Base-by-base conservation (phyloP, 2,888 invertebrate species). In the Scaeva pyrastri region DNA sequence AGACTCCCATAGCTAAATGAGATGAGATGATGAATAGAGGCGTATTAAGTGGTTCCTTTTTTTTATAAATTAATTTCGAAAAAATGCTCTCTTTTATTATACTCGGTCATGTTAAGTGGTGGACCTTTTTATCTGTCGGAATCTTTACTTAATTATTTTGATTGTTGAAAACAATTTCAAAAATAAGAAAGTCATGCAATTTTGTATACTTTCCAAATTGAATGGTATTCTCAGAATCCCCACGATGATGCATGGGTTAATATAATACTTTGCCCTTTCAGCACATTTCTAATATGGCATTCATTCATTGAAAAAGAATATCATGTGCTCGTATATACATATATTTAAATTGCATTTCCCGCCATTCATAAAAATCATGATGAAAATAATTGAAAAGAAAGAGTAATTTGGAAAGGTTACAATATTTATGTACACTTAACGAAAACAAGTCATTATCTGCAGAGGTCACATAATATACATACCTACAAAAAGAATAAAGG, bases 1-100 rank as follows among this genome's bases (percentile, higher is more conserved):
- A 50, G 26, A 50, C 66, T 68, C 26, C 21, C 36, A 14, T 6
- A 66, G 48, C 19, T 14, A 39, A 36, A 64, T 64, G 64, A 68
- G 26, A 68, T 50, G 31, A 16, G 6, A 64, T 48, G 6, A 64
- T 48, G 45, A 64, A 45, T 64, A 48, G 64, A 64, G 45, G 64
- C 26, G 45, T 64, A 64, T 48, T 60, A 60, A 60, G 60, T 60
- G 60, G 60, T 60, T 41, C 39, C 60, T 60, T 60, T 60, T 23
- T 31, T 4, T n/a, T n/a, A n/a, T 19, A 19, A 36, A 12, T 58
- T 3, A 36, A 16, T 58, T 58, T 58, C 7, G 11, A 36, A 31
- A 36, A 36, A 31, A 7, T 12, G 12, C 11, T 3, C 11, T 11
- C 36, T 39, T 36, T 39, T 58, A 16, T 36, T 1, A 0, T 56